Base-by-base conservation (phyloP, 2,113 vertebrate genomes). In the Cryptotis parvus region DNA sequence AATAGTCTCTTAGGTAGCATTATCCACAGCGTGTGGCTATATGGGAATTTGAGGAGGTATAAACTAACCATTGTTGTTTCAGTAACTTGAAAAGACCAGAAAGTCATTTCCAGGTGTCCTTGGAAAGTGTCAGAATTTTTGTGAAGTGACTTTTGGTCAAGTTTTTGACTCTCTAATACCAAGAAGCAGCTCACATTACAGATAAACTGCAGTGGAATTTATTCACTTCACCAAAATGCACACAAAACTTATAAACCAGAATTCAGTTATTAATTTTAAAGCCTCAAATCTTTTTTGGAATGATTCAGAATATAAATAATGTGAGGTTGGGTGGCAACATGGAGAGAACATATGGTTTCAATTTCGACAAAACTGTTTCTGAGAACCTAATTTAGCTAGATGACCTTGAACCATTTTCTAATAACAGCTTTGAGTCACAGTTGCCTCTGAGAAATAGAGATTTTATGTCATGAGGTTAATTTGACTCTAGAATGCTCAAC, bases 251-350 rank as follows among this genome's bases (percentile, higher is more conserved):
- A 87, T 82, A 94, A 78, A 83, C 9, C 31, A 92, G 33, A 78
- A 91, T 85, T 94, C 31, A 73, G 37, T 84, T 88, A 92, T 94
- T 94, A 90, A 93, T 82, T 93, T 93, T 75, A 76, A 94, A 91
- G 58, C 24, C 45, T 76, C 45, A 73, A 78, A 41, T 72, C 9
- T 7, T 76, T 79, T 82, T 80, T 86, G 83, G 85, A 93, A 86
- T 73, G n/a, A 76, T 69, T 93, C 35, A 90, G 79, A 91, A 81
- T 87, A 89, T 74, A 92, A 92, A 93, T 94, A 93, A 92, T 69
- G 52, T 16, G 65, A 92, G 79, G 15, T 61, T 84, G 31, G n/a
- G 33, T 86, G 18, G 75, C 35, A 88, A 83, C 1, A 0, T 79
- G 73, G 87, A 84, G 58, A 80, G 89, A 89, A 84, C 55, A 95